A percentile compares a stretch with the other conserved stretches of the same genome.
phyloP scores from a whole-genome alignment of 2,113 vertebrate genomes.

The Nannobrachium achirus region DNA sequence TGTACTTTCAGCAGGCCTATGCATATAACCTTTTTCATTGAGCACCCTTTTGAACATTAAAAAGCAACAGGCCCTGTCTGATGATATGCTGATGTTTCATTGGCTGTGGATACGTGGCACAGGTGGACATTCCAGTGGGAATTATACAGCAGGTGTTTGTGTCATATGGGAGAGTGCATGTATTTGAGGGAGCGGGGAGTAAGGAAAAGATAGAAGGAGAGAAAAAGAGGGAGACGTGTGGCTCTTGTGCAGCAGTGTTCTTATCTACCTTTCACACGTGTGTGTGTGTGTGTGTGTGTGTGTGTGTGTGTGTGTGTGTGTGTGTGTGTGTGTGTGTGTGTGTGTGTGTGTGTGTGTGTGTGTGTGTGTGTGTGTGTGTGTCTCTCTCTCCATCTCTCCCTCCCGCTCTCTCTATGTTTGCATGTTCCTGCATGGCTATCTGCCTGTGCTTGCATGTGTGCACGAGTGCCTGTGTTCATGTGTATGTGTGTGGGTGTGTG shows the following conservation, averaged over 20 bases:
- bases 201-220: background rate
- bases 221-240: slow-evolving; percentile 11
- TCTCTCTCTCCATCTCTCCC: slow-evolving; percentile 14
- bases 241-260: slow-evolving; percentile 44
- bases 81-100: slow-evolving; percentile 3
- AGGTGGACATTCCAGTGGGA: slow-evolving; percentile 15
- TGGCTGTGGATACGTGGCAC: slow-evolving; percentile 25
- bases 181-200: slow-evolving; percentile 14
- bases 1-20: no score
- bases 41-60: slow-evolving; percentile 15
- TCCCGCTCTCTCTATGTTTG: slow-evolving; percentile 33
- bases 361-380: no score
- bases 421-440: background rate
- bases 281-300: background rate
- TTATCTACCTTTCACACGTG: slow-evolving; percentile 75
- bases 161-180: slow-evolving; percentile 1
- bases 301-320: no score
- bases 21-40: background rate
- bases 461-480: background rate
- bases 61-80: slow-evolving; percentile 8
- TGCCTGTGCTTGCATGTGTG: background rate
- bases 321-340: no score
- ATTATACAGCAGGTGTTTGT: slow-evolving; percentile 2
- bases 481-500: slow-evolving; percentile 9
- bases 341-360: no score